Evolutionary conservation across 2,113 vertebrate species (phyloP).

Genomic region (Clarias macrocephalus): DNA sequence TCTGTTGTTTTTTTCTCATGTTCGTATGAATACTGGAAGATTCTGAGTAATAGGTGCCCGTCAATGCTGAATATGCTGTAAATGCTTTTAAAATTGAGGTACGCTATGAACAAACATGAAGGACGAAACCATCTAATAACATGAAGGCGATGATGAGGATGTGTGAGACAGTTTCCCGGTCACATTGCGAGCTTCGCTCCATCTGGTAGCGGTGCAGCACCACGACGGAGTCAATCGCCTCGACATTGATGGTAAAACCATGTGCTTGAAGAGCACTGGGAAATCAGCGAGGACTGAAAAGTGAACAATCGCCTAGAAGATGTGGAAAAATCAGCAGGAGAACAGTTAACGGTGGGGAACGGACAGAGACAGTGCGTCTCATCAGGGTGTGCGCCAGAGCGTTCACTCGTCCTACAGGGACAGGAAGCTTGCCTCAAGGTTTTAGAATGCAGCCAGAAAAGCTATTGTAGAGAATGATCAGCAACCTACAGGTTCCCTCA

Average conservation of each 20-base stretch:
- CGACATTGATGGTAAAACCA: constrained; percentile 28
- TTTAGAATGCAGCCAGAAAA: constrained; percentile 65
- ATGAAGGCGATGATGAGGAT: background rate
- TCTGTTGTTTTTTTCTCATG: no score
- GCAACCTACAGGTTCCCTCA: constrained; percentile 49
- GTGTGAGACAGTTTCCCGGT: background rate
- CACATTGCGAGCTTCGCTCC: background rate
- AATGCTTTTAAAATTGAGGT: background rate
- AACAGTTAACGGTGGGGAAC: background rate
- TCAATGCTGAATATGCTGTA: no score
- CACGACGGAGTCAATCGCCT: constrained; percentile 46
- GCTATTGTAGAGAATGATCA: constrained; percentile 56
- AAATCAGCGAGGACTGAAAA: constrained; percentile 58
- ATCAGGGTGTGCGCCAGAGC: background rate
- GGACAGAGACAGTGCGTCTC: background rate
- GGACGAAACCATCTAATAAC: background rate
- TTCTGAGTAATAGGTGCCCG: no score
- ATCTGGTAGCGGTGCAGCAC: background rate
- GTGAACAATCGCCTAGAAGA: constrained; percentile 13
- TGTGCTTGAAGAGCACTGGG: constrained; percentile 31
- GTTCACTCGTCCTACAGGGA: background rate
- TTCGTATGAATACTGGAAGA: no score
- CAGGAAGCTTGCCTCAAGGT: constrained; percentile 58
- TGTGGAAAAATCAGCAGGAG: constrained; percentile 13
- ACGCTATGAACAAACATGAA: background rate